A percentile compares a stretch with the other conserved stretches of the same genome.
These are phyloP conservation scores for Atherinosoma microstoma DNA, from an alignment of 2,797 vertebrate genomes.

Conservation along the genomic window DNA sequence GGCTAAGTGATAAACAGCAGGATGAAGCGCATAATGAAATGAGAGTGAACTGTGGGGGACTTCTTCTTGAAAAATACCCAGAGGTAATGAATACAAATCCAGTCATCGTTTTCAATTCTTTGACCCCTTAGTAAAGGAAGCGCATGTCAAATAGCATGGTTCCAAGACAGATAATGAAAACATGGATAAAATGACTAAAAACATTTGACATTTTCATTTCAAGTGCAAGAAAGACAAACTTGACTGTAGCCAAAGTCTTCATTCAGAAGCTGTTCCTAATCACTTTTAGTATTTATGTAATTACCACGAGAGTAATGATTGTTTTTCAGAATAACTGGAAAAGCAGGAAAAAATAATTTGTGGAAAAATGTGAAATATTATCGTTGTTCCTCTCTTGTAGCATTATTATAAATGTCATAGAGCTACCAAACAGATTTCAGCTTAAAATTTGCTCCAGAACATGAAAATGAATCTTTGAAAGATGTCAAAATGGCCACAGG, in stretches of 20 bases:
- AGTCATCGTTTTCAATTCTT: background rate
- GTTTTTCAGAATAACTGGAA: slow-evolving; percentile 22
- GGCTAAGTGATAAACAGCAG: slow-evolving; percentile 1
- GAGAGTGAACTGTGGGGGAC: slow-evolving; percentile 5
- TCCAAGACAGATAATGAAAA: background rate
- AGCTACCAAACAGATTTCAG: background rate
- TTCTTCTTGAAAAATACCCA: slow-evolving; percentile 4
- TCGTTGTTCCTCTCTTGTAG: slow-evolving; percentile 3
- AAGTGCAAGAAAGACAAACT: background rate
- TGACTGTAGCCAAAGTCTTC: background rate
- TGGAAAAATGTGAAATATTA: slow-evolving; percentile 14
- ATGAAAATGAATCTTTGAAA: too few species aligned
- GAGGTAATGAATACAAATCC: background rate
- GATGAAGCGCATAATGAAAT: slow-evolving; percentile 9
- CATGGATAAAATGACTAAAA: background rate
- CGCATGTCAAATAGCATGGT: background rate
- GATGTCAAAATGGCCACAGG: too few species aligned
- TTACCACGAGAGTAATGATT: slow-evolving; percentile 9
- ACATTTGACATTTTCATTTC: background rate
- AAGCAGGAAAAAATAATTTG: slow-evolving; percentile 25
- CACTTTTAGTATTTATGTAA: background rate
- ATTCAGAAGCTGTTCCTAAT: background rate
- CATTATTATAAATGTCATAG: background rate
- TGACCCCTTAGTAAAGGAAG: background rate
- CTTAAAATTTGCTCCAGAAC: background rate